phyloP scores from a whole-genome alignment of 2,797 vertebrate species.

The Onychomys arenicola region DNA sequence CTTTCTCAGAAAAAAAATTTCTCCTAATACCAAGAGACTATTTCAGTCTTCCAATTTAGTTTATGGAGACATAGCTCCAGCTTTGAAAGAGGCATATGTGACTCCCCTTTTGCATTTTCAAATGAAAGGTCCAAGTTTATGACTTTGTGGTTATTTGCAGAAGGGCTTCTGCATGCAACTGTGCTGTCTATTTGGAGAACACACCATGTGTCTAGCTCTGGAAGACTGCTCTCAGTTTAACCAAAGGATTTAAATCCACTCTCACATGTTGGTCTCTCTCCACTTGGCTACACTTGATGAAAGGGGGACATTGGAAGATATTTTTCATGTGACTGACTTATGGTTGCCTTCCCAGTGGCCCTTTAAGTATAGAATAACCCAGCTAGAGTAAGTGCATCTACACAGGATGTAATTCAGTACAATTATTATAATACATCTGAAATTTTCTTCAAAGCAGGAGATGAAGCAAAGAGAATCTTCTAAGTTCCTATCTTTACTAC shows the following conservation, averaged over 20 bases:
- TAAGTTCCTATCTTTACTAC: not conserved
- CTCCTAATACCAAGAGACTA: not conserved
- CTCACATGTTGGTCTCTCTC: conserved; percentile 19
- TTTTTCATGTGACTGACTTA: conserved; percentile 26
- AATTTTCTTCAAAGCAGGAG: not conserved
- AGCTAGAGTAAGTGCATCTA: not conserved
- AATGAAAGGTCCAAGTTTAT: conserved; percentile 7
- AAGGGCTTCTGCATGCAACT: conserved; percentile 44
- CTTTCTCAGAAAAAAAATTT: not conserved
- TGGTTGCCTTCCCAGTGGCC: not conserved
- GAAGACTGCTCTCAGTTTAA: conserved; percentile 57
- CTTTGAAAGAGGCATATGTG: not conserved
- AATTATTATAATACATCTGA: not conserved
- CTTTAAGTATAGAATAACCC: not conserved
- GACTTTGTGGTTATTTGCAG: conserved; percentile 65
- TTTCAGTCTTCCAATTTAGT: not conserved
- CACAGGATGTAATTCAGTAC: not conserved
- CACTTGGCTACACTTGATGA: conserved; percentile 22
- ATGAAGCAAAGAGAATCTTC: not conserved
- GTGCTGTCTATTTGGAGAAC: conserved; percentile 16
- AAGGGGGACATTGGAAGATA: not conserved
- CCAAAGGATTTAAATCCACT: conserved; percentile 58
- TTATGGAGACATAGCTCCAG: not conserved
- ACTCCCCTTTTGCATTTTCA: not conserved
- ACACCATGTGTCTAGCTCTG: not conserved